A percentile compares a stretch with the other conserved stretches of the same genome.
phyloP scores from a whole-genome alignment of 1,140 invertebrate species.

The Pseudomyrmex flavicornis region DNA sequence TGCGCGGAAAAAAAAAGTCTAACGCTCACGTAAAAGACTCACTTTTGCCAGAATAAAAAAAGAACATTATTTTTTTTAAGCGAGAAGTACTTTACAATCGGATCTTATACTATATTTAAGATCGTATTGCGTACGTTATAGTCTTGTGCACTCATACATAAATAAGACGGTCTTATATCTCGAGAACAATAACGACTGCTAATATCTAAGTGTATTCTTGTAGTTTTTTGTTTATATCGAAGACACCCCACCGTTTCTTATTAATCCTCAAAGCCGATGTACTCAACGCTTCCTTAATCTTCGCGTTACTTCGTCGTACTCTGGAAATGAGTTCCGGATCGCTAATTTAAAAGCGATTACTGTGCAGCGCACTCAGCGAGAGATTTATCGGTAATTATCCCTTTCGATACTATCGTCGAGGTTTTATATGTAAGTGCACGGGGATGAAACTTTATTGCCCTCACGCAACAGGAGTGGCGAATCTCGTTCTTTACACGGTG shows the following conservation, averaged over 20 bases:
- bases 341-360: slow-evolving; percentile 52
- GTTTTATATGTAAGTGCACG: neutral
- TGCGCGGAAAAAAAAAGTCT: neutral
- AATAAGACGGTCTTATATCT: neutral
- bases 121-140: too few species aligned
- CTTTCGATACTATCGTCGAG: neutral
- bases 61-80: too few species aligned
- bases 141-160: too few species aligned
- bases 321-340: slow-evolving; percentile 45
- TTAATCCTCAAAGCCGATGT: slow-evolving; percentile 6
- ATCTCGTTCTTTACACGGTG: neutral
- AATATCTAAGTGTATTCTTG: too few species aligned
- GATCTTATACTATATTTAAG: too few species aligned
- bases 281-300: slow-evolving; percentile 14
- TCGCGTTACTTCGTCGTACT: slow-evolving; percentile 32
- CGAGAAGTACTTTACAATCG: too few species aligned
- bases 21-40: too few species aligned
- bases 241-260: neutral
- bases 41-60: too few species aligned
- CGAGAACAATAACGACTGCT: neutral
- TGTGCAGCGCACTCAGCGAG: neutral
- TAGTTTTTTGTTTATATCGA: neutral
- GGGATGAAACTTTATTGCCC: neutral
- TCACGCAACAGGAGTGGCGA: neutral
- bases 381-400: slow-evolving; percentile 48